Percentiles rank a stretch among this genome's conserved stretches.
Evolutionary conservation across 1,140 invertebrate genomes (phyloP).

Genomic region (Sitophilus oryzae): DNA sequence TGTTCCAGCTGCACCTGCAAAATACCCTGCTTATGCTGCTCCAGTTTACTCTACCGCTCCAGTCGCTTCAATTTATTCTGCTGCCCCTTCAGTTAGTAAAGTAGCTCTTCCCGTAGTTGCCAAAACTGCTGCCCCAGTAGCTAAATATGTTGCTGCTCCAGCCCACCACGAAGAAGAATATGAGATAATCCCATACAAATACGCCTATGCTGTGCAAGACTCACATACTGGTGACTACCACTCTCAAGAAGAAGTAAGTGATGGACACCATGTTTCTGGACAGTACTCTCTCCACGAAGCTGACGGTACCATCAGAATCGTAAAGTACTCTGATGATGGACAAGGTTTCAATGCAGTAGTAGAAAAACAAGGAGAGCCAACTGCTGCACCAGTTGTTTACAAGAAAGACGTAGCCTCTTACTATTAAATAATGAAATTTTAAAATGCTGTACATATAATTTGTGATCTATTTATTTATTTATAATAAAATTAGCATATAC

Average conservation of each 20-base stretch:
- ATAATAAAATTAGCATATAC: too few species aligned
- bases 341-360: constrained; percentile 57
- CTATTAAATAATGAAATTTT: too few species aligned
- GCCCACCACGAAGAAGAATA: constrained; percentile 41
- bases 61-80: too few species aligned
- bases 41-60: constrained; percentile 9
- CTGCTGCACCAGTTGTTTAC: constrained; percentile 37
- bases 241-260: constrained; percentile 46
- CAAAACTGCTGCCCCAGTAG: too few species aligned
- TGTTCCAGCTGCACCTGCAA: constrained; percentile 29
- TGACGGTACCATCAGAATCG: constrained; percentile 53
- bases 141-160: too few species aligned
- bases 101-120: constrained; percentile 20
- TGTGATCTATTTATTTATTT: too few species aligned
- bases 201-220: constrained; percentile 51
- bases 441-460: too few species aligned
- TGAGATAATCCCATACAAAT: constrained; percentile 45
- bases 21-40: constrained; percentile 15
- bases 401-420: too few species aligned
- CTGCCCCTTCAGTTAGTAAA: constrained; percentile 29
- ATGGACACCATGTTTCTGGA: constrained; percentile 33
- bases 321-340: constrained; percentile 66
- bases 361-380: constrained; percentile 42
- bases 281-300: constrained; percentile 47
- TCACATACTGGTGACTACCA: constrained; percentile 53